Conservation (phyloP, 2,797 vertebrate species). For the Austrolebias charrua region DNA sequence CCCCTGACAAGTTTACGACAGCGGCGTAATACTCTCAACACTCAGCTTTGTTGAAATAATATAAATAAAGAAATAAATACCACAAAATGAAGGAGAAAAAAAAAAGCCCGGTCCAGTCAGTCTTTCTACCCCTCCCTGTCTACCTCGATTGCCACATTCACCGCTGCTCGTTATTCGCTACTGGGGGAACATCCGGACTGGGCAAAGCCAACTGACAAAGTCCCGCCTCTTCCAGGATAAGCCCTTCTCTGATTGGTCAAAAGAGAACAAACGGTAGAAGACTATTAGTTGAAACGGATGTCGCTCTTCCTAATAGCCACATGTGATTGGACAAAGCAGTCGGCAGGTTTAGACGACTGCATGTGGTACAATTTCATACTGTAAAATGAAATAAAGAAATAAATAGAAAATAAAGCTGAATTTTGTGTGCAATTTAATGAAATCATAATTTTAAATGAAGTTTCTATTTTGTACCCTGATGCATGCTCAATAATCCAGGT, state of each 20-base stretch:
- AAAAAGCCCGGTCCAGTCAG: slow-evolving; percentile 49
- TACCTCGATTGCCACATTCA: slow-evolving; percentile 79
- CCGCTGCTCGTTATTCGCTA: slow-evolving; percentile 70
- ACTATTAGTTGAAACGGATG: slow-evolving; percentile 48
- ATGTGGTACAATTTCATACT: neutral
- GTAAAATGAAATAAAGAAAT: slow-evolving; percentile 3
- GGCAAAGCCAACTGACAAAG: slow-evolving; percentile 54
- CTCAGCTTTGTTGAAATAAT: slow-evolving; percentile 11
- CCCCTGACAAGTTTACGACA: slow-evolving; percentile 32
- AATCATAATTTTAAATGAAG: no score
- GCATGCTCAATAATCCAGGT: no score
- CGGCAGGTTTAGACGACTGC: slow-evolving; percentile 35
- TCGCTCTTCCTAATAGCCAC: neutral
- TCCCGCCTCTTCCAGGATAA: slow-evolving; percentile 55
- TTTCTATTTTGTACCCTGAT: no score
- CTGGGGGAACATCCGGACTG: slow-evolving; percentile 77
- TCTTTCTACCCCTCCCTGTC: slow-evolving; percentile 76
- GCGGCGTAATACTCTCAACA: slow-evolving; percentile 17
- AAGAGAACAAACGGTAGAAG: fast-evolving
- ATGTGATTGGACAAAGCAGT: slow-evolving; percentile 42
- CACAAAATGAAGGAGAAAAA: slow-evolving; percentile 7
- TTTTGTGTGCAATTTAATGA: neutral
- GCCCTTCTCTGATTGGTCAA: slow-evolving; percentile 53
- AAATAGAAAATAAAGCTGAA: slow-evolving; percentile 11
- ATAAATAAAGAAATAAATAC: slow-evolving; percentile 25